Evolutionary conservation across 2,113 vertebrate species (phyloP), one percentile per base, ranked within the genome.

Genomic region (Sapajus apella): DNA sequence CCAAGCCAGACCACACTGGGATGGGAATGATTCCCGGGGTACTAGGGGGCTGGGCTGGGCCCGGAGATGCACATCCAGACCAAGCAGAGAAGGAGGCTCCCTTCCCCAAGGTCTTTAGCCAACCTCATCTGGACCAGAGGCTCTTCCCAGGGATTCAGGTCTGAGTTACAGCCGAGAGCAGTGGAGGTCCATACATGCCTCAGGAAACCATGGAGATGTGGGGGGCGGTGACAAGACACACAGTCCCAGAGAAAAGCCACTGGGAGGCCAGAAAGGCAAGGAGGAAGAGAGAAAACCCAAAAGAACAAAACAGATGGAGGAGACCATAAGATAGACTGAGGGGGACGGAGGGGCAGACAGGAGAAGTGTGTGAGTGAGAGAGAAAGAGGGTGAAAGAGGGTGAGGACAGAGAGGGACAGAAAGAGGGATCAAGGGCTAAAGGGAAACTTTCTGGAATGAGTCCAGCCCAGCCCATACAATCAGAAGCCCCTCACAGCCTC

Each of bases 221-320:
- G 47, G n/a, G 14, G 0, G 86, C 0, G 30, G 75, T 20, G 93
- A 68, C n/a, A 1, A 6, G 43, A 87, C 5, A 35, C 17, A 52
- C 75, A 58, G 6, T 30, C 90, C 98, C 98, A 98, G 98, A 98
- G 95, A 96, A 98, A 98, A 95, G 43, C 13, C 0, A n/a, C 97
- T 37, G 85, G 79, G 93, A 98, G 98, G 98, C 98, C 93, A 97
- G 98, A 98, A 98, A 98, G 97, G 98, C 98, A 94, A 95, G 93
- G 73, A 93, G 98, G 84, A 3, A 18, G 58, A 2, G 7, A 66
- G n/a, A 21, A 30, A n/a, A 5, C 7, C 20, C 43, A 20, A 27
- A 27, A 35, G 12, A 76, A 18, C 17, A 16, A 82, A 37, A 40
- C 2, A n/a, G 58, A 64, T 1, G 2, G 61, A 52, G 12, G 23